These are phyloP conservation scores for Diploptera punctata DNA, from an alignment of 2,888 invertebrate species.

Conservation along the genomic window DNA sequence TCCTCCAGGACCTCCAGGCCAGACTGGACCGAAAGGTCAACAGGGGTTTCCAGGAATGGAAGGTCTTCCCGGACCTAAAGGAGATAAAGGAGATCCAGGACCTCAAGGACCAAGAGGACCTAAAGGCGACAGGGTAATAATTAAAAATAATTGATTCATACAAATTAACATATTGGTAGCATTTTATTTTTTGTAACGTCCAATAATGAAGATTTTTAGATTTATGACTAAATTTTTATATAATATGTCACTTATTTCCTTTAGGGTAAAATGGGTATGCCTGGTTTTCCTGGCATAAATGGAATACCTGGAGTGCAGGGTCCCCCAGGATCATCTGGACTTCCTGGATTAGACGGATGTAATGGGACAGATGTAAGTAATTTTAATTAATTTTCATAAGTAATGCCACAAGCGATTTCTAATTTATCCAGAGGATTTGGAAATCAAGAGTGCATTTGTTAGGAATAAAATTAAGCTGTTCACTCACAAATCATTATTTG, in stretches of 20 bases:
- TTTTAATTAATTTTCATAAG: too few species aligned
- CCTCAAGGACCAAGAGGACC: slow-evolving; percentile 80
- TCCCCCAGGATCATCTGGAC: slow-evolving; percentile 73
- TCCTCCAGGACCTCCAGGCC: slow-evolving; percentile 73
- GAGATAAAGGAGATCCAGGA: slow-evolving; percentile 87
- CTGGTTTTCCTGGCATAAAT: slow-evolving; percentile 82
- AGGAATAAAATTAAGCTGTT: too few species aligned
- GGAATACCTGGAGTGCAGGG: slow-evolving; percentile 77
- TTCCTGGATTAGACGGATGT: slow-evolving; percentile 91
- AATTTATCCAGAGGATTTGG: too few species aligned
- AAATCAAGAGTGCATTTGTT: too few species aligned
- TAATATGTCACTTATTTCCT: slow-evolving; percentile 36
- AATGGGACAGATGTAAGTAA: slow-evolving; percentile 90
- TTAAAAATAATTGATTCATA: too few species aligned
- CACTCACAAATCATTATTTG: too few species aligned
- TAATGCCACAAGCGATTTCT: too few species aligned
- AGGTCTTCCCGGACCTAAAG: slow-evolving; percentile 87
- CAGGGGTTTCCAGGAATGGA: slow-evolving; percentile 84
- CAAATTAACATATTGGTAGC: too few species aligned
- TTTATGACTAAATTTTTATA: too few species aligned
- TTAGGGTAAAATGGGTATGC: slow-evolving; percentile 82
- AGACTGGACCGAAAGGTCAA: slow-evolving; percentile 75
- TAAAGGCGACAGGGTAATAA: slow-evolving; percentile 75
- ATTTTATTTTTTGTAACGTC: too few species aligned
- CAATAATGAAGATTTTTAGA: too few species aligned